These are phyloP conservation scores for Popillia japonica DNA, from an alignment of 1,140 invertebrate species.

Conservation along the genomic window DNA sequence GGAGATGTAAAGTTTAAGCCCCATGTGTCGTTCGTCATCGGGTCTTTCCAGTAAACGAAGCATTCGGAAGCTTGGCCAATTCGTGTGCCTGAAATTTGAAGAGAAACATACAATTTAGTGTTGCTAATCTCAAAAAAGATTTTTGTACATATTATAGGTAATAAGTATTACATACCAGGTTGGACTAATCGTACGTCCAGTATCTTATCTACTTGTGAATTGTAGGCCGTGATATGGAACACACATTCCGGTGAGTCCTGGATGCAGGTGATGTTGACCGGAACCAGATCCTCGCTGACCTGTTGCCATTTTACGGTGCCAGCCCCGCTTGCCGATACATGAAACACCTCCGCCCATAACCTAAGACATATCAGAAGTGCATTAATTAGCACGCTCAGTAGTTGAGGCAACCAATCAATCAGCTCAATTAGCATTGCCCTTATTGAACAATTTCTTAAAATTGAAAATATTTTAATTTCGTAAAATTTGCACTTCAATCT, in stretches of 20 bases:
- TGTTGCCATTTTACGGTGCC: slow-evolving; percentile 96
- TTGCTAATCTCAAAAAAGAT: too few species aligned
- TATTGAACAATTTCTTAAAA: too few species aligned
- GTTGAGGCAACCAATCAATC: too few species aligned
- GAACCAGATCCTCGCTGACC: slow-evolving; percentile 96
- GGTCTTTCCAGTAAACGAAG: slow-evolving; percentile 98
- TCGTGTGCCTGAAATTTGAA: slow-evolving; percentile 77
- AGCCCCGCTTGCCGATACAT: slow-evolving; percentile 88
- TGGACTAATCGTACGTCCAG: slow-evolving; percentile 95
- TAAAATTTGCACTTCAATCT: too few species aligned
- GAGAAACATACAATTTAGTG: background rate
- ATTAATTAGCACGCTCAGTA: too few species aligned
- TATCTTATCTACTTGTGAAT: slow-evolving; percentile 98
- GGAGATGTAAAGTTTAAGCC: slow-evolving; percentile 95
- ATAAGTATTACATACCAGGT: slow-evolving; percentile 74
- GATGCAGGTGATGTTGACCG: slow-evolving; percentile 96
- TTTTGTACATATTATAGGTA: background rate
- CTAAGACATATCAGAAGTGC: slow-evolving; percentile 65
- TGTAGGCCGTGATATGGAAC: slow-evolving; percentile 98
- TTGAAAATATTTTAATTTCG: too few species aligned
- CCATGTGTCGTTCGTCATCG: slow-evolving; percentile 97
- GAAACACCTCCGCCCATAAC: slow-evolving; percentile 97
- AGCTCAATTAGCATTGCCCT: too few species aligned
- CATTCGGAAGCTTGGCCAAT: slow-evolving; percentile 98
- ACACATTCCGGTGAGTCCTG: slow-evolving; percentile 95